These are phyloP conservation scores for Rapana venosa DNA, from an alignment of 2,888 invertebrate species.

Conservation along the genomic window DNA sequence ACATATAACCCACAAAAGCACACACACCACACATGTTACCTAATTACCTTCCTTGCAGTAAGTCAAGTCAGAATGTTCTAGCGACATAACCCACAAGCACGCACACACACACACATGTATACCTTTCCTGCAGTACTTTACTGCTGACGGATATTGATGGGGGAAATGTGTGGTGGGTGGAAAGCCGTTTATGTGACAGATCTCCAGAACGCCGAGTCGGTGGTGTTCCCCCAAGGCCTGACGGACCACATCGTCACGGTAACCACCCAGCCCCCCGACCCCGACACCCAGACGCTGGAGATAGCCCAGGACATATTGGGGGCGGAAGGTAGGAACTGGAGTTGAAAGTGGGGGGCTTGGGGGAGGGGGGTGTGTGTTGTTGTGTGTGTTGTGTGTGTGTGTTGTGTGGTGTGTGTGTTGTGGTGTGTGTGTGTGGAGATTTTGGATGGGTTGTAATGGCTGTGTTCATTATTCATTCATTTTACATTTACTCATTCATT, in stretches of 20 bases:
- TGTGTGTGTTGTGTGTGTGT: background rate
- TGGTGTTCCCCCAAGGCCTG: slow-evolving; percentile 55
- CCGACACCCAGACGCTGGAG: slow-evolving; percentile 48
- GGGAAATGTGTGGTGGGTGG: background rate
- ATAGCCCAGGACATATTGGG: slow-evolving; percentile 51
- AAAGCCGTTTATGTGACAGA: slow-evolving; percentile 45
- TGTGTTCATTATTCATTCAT: too few species aligned
- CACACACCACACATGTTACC: too few species aligned
- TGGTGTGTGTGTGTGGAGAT: background rate
- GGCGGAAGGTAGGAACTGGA: slow-evolving; percentile 51
- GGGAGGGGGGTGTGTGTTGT: background rate
- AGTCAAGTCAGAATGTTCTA: too few species aligned
- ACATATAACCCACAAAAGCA: background rate
- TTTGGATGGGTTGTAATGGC: background rate
- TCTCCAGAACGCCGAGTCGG: slow-evolving; percentile 53
- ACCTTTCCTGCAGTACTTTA: background rate
- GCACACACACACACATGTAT: background rate
- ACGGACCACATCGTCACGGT: slow-evolving; percentile 62
- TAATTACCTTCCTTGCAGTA: background rate
- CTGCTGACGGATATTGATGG: background rate
- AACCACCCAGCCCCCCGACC: slow-evolving; percentile 57
- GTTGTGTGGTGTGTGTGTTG: background rate
- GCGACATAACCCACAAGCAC: background rate
- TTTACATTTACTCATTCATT: too few species aligned
- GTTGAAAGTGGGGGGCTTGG: too few species aligned